These are phyloP conservation scores for Silurus lanzhouensis DNA, from an alignment of 2,797 vertebrate genomes.

Conservation along the genomic window DNA sequence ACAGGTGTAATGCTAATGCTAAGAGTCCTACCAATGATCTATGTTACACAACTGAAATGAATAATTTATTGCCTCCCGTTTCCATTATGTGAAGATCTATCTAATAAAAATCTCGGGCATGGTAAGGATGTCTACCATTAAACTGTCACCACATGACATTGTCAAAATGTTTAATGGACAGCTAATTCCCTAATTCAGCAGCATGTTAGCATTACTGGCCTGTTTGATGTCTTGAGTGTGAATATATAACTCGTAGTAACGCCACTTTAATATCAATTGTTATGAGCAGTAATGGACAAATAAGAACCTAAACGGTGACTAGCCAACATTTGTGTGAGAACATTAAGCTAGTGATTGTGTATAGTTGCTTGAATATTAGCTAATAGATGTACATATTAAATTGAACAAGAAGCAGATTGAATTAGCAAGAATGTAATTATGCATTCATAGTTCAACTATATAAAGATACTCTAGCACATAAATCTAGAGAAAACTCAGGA, in stretches of 20 bases:
- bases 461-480: background rate
- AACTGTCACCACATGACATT: constrained; percentile 61
- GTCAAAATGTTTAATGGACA: constrained; percentile 45
- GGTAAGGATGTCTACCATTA: background rate
- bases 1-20: constrained; percentile 27
- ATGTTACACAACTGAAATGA: constrained; percentile 34
- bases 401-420: no score
- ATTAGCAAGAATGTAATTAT: background rate
- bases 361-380: background rate
- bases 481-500: background rate
- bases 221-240: background rate
- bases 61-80: constrained; percentile 10
- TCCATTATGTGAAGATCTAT: constrained; percentile 28
- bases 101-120: constrained; percentile 27
- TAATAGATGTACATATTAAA: background rate
- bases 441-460: background rate
- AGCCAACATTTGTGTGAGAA: background rate
- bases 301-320: background rate
- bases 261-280: background rate
- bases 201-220: constrained; percentile 28
- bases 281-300: background rate
- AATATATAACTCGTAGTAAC: background rate
- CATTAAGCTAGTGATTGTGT: background rate
- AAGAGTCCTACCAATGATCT: constrained; percentile 9
- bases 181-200: constrained; percentile 71